Base-by-base conservation (phyloP, 2,888 invertebrate genomes). In the Plemyria rubiginata region DNA sequence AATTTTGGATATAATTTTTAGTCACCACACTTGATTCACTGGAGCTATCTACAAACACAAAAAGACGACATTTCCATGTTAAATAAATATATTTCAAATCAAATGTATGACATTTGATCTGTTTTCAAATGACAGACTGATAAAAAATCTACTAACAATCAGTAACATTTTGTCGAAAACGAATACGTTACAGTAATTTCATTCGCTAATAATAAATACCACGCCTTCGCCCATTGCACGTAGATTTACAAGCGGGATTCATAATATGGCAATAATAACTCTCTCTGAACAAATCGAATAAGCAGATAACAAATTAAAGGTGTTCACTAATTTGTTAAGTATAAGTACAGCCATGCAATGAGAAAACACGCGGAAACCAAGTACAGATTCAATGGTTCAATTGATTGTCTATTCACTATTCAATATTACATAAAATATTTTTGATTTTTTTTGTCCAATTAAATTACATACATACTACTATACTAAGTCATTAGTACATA, bases 81-180 rank as follows among this genome's bases (percentile, higher is more conserved):
- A 92, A 91, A 90, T 92, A 92, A 92, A 92, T 91, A 92, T 92
- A 91, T 92, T 92, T 91, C 88, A 90, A 90, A 92, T 88, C 92
- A 92, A 92, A 92, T 92, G 92, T 92, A 92, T 91, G 90, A 92
- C 92, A 92, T 92, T 90, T 92, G 92, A 92, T 86, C 87, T 88
- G 88, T 79, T 84, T 84, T 84, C 78, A 80, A 85, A 87, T 85
- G 89, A 90, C 89, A 89, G 87, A 86, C 84, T 87, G 88, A 89
- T 90, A 90, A 91, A 91, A 91, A 90, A 91, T 90, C 90, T 90
- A 90, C 90, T 88, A 90, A 92, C 90, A 92, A 89, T 89, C 89
- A 88, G 89, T 82, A 90, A 91, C 88, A 91, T 90, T 87, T 86
- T 85, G 91, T 86, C 86, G 88, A 90, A 91, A 88, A 86, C 85